Conservation (phyloP, 2,888 invertebrate genomes). For the Hipparchia sbordonii region DNA sequence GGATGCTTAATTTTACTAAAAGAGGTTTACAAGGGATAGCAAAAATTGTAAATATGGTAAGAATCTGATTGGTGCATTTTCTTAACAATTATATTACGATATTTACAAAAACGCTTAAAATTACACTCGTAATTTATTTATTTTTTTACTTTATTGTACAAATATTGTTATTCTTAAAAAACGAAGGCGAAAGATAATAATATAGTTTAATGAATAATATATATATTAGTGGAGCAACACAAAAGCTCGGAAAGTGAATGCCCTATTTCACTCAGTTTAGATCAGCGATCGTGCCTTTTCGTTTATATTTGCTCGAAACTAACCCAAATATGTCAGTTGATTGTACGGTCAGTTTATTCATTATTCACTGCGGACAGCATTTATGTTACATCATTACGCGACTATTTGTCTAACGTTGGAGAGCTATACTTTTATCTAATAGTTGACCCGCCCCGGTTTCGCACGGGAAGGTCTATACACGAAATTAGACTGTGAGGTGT, state of each 20-base stretch:
- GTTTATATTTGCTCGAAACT: constrained; percentile 10
- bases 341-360: constrained; percentile 20
- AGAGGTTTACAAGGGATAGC: too few species aligned
- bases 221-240: background rate
- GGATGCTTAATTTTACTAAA: too few species aligned
- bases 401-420: constrained; percentile 21
- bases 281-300: background rate
- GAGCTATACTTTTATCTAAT: background rate
- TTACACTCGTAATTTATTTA: too few species aligned
- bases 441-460: too few species aligned
- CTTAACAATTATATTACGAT: too few species aligned
- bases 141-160: too few species aligned
- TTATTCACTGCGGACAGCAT: constrained; percentile 23
- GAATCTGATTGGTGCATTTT: background rate
- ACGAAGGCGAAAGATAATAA: background rate
- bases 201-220: background rate
- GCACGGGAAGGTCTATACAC: too few species aligned
- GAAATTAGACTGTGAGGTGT: too few species aligned
- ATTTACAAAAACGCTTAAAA: background rate
- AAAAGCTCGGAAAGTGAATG: background rate
- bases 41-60: too few species aligned
- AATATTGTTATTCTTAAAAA: background rate
- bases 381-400: constrained; percentile 24
- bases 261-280: too few species aligned
- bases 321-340: constrained; percentile 16